Evolutionary conservation across 2,888 invertebrate genomes (phyloP).

Genomic region (Xestobium rufovillosum): DNA sequence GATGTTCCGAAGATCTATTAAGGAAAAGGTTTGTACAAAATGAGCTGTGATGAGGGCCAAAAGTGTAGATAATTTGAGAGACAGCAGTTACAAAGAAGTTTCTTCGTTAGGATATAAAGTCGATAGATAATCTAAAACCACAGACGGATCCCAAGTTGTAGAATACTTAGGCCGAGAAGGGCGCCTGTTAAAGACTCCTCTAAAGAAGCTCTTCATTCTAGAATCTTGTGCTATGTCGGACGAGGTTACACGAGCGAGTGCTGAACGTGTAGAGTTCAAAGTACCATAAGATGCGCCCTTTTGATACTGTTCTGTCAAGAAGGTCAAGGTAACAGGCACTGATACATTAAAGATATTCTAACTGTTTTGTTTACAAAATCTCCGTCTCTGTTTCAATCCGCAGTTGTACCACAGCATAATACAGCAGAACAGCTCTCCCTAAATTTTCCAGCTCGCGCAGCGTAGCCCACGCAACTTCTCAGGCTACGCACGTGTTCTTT

Average conservation of each 20-base stretch:
- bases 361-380: constrained; percentile 16
- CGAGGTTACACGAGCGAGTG: no score
- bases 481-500: no score
- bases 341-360: constrained; percentile 8
- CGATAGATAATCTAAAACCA: constrained; percentile 19
- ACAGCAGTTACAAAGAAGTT: no score
- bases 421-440: no score
- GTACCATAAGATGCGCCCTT: constrained; percentile 11
- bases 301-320: constrained; percentile 4
- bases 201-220: constrained; percentile 14
- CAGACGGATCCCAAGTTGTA: constrained; percentile 22
- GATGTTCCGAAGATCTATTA: no score
- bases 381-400: constrained; percentile 18
- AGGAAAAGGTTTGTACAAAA: no score
- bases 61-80: no score
- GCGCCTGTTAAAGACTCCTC: constrained; percentile 19
- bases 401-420: no score
- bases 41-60: no score
- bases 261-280: constrained; percentile 8
- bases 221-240: background rate
- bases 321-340: background rate
- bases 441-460: no score
- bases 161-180: constrained; percentile 21
- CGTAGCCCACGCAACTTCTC: no score
- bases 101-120: no score